Evolutionary conservation across 2,888 invertebrate species (phyloP), one percentile per base, ranked within the genome.

Genomic region (Mythimna pallens): DNA sequence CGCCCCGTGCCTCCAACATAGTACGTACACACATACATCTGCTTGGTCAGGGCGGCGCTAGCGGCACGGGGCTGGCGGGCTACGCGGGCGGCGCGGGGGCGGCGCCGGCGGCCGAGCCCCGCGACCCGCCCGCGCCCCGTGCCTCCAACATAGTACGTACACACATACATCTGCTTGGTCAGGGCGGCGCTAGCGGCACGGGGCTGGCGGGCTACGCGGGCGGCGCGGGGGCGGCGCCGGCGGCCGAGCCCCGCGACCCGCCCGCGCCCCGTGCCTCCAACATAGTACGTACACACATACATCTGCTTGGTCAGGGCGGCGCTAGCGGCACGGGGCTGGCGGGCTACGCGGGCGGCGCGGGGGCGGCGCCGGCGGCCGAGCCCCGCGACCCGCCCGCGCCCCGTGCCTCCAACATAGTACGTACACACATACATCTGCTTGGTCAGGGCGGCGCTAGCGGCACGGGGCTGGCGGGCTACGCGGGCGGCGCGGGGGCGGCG

Each of bases 141-240:
- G 59, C 87, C 67, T 83, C 86, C 65, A 92, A 93, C 85, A 89
- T 90, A 87, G 93, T 93, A 80, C 91, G 93, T 92, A 83, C 58
- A 65, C 65, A 55, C 40, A 8, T 2, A 43, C 9, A 20, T 14
- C 14, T 34, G 3, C n/a, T 12, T 6, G 25, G 25, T 25, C 25
- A 25, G 25, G 25, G 25, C 25, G 25, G 25, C 25, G 25, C 25
- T 25, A 25, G 25, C 25, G 25, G 25, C 25, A 25, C 25, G 25
- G 25, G 25, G 25, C 25, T 76, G 68, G 81, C 84, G 68, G 63
- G 74, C 55, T 74, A 77, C 81, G 59, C 80, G 64, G 69, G 80
- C 82, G 68, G 71, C 65, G 79, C 82, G 66, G 81, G 72, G 74
- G 68, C 76, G 65, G 65, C 52, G 65, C 73, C 73, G 74, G 74